Percentiles rank a stretch among this genome's conserved stretches.
phyloP scores from a whole-genome alignment of 1,140 invertebrate genomes.

The Acyrthosiphon pisum region DNA sequence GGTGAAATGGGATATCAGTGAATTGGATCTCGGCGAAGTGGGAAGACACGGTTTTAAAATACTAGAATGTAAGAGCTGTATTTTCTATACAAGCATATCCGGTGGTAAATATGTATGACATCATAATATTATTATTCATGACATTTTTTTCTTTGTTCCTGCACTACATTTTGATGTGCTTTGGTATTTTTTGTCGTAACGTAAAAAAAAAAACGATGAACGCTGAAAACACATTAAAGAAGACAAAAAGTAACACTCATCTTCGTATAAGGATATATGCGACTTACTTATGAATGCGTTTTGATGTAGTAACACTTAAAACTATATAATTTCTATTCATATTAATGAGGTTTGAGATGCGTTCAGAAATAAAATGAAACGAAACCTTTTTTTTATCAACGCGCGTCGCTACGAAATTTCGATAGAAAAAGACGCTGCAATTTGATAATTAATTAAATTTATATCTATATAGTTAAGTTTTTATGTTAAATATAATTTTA shows the following conservation, averaged over 20 bases:
- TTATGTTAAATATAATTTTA: background rate
- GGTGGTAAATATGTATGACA: background rate
- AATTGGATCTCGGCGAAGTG: background rate
- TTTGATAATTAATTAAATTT: conserved; percentile 11
- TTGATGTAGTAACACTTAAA: conserved; percentile 10
- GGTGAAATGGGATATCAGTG: accelerated
- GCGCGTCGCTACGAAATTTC: background rate
- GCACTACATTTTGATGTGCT: background rate
- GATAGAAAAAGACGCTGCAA: background rate
- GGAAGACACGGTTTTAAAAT: background rate
- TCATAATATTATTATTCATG: conserved; percentile 19
- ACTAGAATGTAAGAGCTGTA: background rate
- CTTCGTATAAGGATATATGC: background rate
- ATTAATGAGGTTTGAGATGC: background rate
- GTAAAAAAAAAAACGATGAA: background rate
- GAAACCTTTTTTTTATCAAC: background rate
- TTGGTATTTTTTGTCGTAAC: background rate
- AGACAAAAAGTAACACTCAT: background rate
- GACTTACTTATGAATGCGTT: background rate
- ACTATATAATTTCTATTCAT: background rate
- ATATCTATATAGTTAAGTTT: background rate
- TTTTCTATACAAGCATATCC: background rate
- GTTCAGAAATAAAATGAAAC: background rate
- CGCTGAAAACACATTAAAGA: background rate
- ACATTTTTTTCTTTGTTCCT: background rate